phyloP scores from a whole-genome alignment of 2,113 vertebrate species.

The Dolichotis patagonum region DNA sequence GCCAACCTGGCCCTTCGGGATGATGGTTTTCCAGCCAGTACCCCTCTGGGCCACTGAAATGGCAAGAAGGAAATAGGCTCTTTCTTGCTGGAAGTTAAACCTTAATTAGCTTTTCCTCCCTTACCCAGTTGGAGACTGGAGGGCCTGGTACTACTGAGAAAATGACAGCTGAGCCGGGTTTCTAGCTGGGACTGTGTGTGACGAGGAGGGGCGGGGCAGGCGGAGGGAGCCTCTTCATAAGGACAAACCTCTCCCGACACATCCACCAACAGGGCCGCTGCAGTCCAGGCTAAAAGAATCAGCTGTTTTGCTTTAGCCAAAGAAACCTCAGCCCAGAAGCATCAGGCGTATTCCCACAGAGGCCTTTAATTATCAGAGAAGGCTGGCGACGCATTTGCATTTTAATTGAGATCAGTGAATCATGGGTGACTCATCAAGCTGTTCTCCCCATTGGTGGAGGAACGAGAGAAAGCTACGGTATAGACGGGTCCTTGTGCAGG shows the following conservation, averaged over 20 bases:
- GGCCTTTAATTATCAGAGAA: conserved; percentile 74
- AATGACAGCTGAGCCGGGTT: not conserved
- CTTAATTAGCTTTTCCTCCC: not conserved
- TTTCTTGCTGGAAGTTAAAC: not conserved
- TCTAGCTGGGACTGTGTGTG: not conserved
- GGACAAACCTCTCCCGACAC: not conserved
- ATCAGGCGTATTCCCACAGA: conserved; percentile 37
- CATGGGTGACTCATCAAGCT: conserved; percentile 53
- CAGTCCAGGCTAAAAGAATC: not conserved
- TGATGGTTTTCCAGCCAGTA: not conserved
- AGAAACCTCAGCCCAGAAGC: conserved; percentile 57
- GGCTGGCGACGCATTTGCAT: conserved; percentile 70
- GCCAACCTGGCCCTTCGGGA: not conserved
- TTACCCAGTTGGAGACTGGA: not conserved
- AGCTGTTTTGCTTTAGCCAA: conserved; percentile 37
- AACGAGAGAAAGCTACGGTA: not conserved
- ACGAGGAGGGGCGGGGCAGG: not conserved
- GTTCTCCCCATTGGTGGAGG: not conserved
- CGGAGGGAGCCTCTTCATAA: not conserved
- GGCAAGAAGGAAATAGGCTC: not conserved
- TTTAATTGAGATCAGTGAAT: conserved; percentile 82
- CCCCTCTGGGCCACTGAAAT: not conserved
- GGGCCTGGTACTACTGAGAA: not conserved
- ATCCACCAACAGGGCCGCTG: not conserved
- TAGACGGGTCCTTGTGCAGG: not conserved